Base-by-base conservation (phyloP, 2,888 invertebrate genomes). In the Merodon equestris region DNA sequence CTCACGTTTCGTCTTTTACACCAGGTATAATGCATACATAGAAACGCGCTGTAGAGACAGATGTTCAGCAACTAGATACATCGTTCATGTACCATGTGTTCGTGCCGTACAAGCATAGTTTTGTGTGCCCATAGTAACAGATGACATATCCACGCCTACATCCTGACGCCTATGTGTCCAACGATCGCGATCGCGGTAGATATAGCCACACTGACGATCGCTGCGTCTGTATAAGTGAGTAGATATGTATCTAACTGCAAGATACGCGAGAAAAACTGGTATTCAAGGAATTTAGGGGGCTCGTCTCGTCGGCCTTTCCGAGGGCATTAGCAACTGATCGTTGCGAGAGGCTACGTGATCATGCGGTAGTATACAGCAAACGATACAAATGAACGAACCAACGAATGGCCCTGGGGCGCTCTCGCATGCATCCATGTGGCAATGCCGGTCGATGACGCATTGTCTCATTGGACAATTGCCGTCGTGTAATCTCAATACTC, bases 231-330 rank as follows among this genome's bases (percentile, higher is more conserved):
- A 47, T 53, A 13, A 48, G 18, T 57, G 66, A 56, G 47, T 53
- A 13, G 50, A 44, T 48, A 34, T 13, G 45, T 72, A 58, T 79
- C 79, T 74, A 74, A 79, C 68, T 63, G 53, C 17, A 51, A 38
- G 10, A 45, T 14, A 14, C 13, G 14, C 13, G 19, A 34, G 38
- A 68, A 58, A 74, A 79, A 79, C 74, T 74, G 63, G 79, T 70
- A 79, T 79, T 74, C 74, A 74, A 74, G 63, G 79, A 79, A 79
- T 79, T 79, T 68, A 68, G 79, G 79, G 79, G 79, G 79, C 79
- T 79, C 79, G 79, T 74, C 79, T 58, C 36, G 45, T 15, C 42
- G 68, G 73, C 77, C 68, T 79, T 54, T 48, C 36, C 17, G 63
- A 67, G 63, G 68, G 68, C 77, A 73, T 77, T 79, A 61, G 45